These are phyloP conservation scores for Polyploca ridens DNA, from an alignment of 2,888 invertebrate genomes.

Conservation along the genomic window DNA sequence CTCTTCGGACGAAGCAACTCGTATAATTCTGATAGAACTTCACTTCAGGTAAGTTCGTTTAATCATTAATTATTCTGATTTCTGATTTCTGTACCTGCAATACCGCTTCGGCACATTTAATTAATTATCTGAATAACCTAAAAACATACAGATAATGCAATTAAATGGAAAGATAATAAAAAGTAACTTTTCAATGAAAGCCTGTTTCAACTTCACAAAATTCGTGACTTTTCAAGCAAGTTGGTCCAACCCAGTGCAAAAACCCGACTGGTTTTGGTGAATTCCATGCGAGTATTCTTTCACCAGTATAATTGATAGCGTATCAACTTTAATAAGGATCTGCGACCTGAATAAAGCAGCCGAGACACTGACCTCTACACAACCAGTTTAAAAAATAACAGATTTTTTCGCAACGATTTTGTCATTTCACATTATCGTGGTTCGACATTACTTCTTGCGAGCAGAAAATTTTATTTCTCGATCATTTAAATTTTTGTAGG, in stretches of 20 bases:
- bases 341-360: background rate
- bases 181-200: background rate
- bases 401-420: background rate
- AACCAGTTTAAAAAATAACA: background rate
- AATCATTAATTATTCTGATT: no score
- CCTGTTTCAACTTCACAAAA: background rate
- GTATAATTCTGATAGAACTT: no score
- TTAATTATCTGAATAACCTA: no score
- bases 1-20: no score
- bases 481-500: no score
- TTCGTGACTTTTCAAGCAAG: background rate
- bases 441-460: background rate
- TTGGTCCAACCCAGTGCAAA: background rate
- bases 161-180: background rate
- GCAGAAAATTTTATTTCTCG: background rate
- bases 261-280: background rate
- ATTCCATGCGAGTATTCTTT: background rate
- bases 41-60: no score
- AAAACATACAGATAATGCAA: no score
- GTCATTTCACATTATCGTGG: conserved; percentile 3
- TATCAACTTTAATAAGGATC: conserved; percentile 1
- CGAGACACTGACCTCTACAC: background rate
- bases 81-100: no score
- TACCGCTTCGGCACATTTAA: no score
- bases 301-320: background rate